Conservation (phyloP, 1,140 invertebrate species). For the Schlechtendalia chinensis region DNA sequence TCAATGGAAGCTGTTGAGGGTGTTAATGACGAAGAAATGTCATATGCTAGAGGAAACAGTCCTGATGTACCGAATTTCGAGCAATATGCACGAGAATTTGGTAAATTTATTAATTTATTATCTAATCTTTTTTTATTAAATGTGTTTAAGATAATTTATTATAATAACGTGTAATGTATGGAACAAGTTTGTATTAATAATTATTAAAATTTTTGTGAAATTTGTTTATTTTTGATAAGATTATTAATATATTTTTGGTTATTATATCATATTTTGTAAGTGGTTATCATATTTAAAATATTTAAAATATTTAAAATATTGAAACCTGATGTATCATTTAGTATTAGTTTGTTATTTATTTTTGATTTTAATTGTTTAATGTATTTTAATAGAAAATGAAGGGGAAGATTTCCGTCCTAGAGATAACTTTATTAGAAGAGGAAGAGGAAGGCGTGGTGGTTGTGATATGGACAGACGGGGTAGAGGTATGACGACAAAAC, state of each 20-base stretch:
- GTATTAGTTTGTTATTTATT: no score
- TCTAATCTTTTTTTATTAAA: neutral
- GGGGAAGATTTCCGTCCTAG: slow-evolving; percentile 6
- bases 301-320: no score
- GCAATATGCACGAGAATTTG: slow-evolving; percentile 33
- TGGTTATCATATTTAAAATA: neutral
- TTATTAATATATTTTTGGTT: neutral
- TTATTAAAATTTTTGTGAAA: no score
- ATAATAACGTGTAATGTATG: no score
- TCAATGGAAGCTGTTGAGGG: neutral
- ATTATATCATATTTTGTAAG: neutral
- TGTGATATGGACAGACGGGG: slow-evolving; percentile 15
- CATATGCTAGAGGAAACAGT: slow-evolving; percentile 9
- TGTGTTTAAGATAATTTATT: neutral
- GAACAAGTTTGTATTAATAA: neutral
- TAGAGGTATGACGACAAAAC: slow-evolving; percentile 29
- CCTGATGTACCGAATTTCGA: slow-evolving; percentile 38
- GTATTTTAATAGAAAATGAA: slow-evolving; percentile 27
- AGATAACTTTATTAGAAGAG: slow-evolving; percentile 13
- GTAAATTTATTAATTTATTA: neutral
- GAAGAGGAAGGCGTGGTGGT: slow-evolving; percentile 30
- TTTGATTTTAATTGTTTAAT: no score
- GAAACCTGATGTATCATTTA: neutral
- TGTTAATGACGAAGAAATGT: slow-evolving; percentile 37
- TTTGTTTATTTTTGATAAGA: neutral